Evolutionary conservation across 1,140 invertebrate genomes (phyloP), one percentile per base, ranked within the genome.

Genomic region (Hyposmocoma kahamanoa): DNA sequence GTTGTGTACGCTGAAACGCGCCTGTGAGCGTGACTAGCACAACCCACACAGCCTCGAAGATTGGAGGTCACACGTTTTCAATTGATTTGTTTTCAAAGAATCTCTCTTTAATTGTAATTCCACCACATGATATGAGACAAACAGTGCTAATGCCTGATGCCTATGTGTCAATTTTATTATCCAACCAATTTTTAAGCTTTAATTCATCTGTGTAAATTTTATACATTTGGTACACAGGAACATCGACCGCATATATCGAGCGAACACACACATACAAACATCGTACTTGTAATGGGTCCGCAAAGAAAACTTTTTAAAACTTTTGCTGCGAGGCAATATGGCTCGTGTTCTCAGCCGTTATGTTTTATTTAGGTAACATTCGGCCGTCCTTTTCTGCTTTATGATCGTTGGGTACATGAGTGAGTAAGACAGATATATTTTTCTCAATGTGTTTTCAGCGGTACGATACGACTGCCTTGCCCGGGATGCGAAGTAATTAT

Each of bases 261-360:
- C 70, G 67, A 52, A 71, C 71, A 58, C 77, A 75, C 78, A 75
- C 76, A 72, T 63, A 54, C 32, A 70, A 39, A 42, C 69, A 49
- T 61, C 63, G 69, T 78, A 79, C 81, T 82, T 84, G 78, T 87
- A 87, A 86, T 86, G 82, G 84, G 74, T 81, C 84, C 77, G 84
- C 82, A 86, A 87, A 87, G 84, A 86, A 87, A 87, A 87, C 78
- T 87, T 87, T 87, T 86, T 84, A 87, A 86, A 87, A 87, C 79
- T 87, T 87, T 87, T 86, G 75, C 84, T 84, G 72, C 78, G 81
- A 86, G 82, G 85, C 85, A 87, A 87, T 86, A 87, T 86, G 85
- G 85, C 81, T 84, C 80, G 76, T 80, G 81, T 84, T 84, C 80
- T 83, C 81, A 74, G 70, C 67, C 78, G 76, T 82, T 72, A 83